Evolutionary conservation across 2,113 vertebrate species (phyloP).

Genomic region (Casuarius casuarius): DNA sequence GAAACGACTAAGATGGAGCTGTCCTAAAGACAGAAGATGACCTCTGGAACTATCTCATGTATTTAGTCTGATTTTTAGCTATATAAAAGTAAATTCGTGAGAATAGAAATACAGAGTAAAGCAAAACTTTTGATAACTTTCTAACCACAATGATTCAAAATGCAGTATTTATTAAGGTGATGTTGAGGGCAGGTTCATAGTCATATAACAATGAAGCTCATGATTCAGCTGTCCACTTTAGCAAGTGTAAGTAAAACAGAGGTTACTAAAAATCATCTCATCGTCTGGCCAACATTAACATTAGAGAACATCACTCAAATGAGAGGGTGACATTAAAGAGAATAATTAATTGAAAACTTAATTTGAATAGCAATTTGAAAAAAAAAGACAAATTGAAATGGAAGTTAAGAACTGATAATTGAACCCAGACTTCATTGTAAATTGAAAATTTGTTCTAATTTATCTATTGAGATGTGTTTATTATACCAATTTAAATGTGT

Average conservation of each 20-base stretch:
- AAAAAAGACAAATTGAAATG: neutral
- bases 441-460: neutral
- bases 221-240: neutral
- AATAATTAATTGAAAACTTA: neutral
- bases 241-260: neutral
- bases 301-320: neutral
- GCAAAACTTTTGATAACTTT: neutral
- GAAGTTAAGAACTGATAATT: neutral
- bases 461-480: neutral
- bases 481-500: neutral
- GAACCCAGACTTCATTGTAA: neutral
- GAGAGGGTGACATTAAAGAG: neutral
- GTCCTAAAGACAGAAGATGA: constrained; percentile 50
- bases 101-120: neutral
- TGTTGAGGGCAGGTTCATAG: neutral
- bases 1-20: neutral
- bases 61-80: neutral
- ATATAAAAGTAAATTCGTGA: neutral
- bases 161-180: neutral
- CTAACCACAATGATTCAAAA: neutral
- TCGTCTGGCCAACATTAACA: neutral
- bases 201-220: neutral
- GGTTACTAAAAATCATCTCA: neutral
- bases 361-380: neutral
- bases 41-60: constrained; percentile 24